These are phyloP conservation scores for Epinotia nisella DNA, from an alignment of 2,888 invertebrate genomes.

Conservation along the genomic window DNA sequence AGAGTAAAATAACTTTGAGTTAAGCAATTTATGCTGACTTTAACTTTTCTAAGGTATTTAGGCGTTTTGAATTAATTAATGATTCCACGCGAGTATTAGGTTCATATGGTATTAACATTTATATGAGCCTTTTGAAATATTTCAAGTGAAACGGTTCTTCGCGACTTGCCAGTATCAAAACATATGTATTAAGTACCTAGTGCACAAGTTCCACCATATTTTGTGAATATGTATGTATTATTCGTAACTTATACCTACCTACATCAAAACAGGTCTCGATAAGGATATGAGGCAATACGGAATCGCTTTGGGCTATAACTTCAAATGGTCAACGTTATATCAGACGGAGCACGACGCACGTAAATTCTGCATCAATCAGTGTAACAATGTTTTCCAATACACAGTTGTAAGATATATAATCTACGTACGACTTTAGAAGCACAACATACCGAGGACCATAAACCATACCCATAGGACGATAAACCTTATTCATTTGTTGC, in stretches of 20 bases:
- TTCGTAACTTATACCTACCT: neutral
- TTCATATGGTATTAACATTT: neutral
- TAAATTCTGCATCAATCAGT: slow-evolving; percentile 6
- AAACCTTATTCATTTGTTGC: too few relatives aligned
- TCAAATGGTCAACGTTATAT: slow-evolving; percentile 2
- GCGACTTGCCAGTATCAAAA: neutral
- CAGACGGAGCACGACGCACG: slow-evolving; percentile 1
- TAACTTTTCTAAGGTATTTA: neutral
- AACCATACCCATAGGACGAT: too few relatives aligned
- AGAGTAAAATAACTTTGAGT: slow-evolving; percentile 16
- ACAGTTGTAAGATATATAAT: neutral
- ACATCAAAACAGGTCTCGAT: slow-evolving; percentile 13
- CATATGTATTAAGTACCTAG: too few relatives aligned
- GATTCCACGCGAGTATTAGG: neutral
- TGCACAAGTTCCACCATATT: too few relatives aligned
- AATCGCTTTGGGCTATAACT: slow-evolving; percentile 17
- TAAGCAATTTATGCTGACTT: slow-evolving; percentile 5
- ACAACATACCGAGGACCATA: too few relatives aligned
- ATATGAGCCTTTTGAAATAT: neutral
- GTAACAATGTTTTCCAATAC: neutral
- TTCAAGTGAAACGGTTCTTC: neutral
- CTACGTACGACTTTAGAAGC: neutral
- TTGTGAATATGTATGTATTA: neutral
- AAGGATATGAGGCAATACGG: slow-evolving; percentile 7
- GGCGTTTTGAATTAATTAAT: neutral